A percentile compares a stretch with the other conserved stretches of the same genome.
These are phyloP conservation scores for Cliona cf. orientalis DNA, from an alignment of 37 sponge, comb jelly and placozoan species.

Conservation along the genomic window DNA sequence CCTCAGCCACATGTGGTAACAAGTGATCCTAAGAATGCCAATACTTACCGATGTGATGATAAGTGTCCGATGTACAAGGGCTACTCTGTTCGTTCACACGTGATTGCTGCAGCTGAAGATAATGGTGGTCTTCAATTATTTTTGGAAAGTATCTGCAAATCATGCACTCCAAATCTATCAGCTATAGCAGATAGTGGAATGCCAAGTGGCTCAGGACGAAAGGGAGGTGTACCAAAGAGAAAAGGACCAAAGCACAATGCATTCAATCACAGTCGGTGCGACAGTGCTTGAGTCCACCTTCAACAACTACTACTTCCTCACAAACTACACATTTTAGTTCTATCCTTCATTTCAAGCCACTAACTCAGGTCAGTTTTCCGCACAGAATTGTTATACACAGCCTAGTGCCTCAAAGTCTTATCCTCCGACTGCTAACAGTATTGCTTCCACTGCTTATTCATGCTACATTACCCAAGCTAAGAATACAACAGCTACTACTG, in stretches of 20 bases:
- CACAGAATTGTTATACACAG: too few species aligned
- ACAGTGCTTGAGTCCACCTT: not conserved
- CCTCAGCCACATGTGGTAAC: not conserved
- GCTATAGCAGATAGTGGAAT: not conserved
- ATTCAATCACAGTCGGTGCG: not conserved
- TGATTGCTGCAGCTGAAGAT: not conserved
- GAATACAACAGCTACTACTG: not conserved
- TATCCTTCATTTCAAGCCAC: too few species aligned
- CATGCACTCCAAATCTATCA: not conserved
- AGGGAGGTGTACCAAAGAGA: not conserved
- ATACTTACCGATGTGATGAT: not conserved
- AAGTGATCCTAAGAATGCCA: not conserved
- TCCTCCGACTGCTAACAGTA: not conserved
- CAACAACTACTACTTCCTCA: not conserved
- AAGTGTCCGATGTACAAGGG: not conserved
- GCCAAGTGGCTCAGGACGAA: not conserved
- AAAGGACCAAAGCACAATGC: not conserved
- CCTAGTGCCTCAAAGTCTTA: too few species aligned
- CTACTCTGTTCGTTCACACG: not conserved
- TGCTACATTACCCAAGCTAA: not conserved
- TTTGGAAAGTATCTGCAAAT: not conserved
- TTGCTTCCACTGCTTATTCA: not conserved
- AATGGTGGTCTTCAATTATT: not conserved
- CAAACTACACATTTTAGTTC: too few species aligned
- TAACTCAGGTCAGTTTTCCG: too few species aligned